A percentile compares a stretch with the other conserved stretches of the same genome.
Evolutionary conservation across 2,797 vertebrate genomes (phyloP).

Genomic region (Karalla daura): DNA sequence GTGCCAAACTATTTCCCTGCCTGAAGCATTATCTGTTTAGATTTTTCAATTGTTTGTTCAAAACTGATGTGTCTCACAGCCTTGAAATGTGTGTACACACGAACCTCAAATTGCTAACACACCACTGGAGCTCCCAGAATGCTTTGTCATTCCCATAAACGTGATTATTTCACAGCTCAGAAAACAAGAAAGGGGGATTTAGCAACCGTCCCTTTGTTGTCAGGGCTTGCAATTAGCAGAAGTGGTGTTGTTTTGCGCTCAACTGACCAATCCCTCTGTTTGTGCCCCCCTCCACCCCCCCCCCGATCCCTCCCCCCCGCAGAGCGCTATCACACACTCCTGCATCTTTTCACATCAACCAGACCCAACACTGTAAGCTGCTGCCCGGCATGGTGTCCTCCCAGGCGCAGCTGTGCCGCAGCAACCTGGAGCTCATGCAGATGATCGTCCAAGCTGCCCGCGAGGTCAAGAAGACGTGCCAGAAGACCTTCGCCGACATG

Average conservation of each 20-base stretch:
- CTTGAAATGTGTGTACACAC: constrained; percentile 10
- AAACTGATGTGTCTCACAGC: constrained; percentile 23
- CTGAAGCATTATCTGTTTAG: constrained; percentile 43
- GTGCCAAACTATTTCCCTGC: constrained; percentile 40
- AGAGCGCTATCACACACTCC: constrained; percentile 92
- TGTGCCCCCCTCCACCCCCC: constrained; percentile 16
- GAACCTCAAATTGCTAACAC: constrained; percentile 24
- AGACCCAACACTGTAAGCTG: constrained; percentile 96
- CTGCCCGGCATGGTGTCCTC: constrained; percentile 94
- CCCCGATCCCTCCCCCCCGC: not conserved
- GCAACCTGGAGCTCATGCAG: constrained; percentile 97
- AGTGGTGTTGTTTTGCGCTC: not conserved
- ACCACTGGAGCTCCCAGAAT: not conserved
- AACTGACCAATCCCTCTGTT: constrained; percentile 18
- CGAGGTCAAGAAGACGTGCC: constrained; percentile 95
- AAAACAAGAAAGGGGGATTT: not conserved
- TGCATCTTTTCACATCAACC: constrained; percentile 88
- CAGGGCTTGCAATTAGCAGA: not conserved
- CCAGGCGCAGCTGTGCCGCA: constrained; percentile 96
- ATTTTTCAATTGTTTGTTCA: constrained; percentile 46
- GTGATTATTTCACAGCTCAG: constrained; percentile 17
- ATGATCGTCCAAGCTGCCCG: constrained; percentile 93
- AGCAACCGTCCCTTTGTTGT: not conserved
- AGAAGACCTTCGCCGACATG: constrained; percentile 96
- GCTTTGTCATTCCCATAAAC: constrained; percentile 7